Evolutionary conservation across 2,113 vertebrate species (phyloP).

Genomic region (Ammodytes dubius): DNA sequence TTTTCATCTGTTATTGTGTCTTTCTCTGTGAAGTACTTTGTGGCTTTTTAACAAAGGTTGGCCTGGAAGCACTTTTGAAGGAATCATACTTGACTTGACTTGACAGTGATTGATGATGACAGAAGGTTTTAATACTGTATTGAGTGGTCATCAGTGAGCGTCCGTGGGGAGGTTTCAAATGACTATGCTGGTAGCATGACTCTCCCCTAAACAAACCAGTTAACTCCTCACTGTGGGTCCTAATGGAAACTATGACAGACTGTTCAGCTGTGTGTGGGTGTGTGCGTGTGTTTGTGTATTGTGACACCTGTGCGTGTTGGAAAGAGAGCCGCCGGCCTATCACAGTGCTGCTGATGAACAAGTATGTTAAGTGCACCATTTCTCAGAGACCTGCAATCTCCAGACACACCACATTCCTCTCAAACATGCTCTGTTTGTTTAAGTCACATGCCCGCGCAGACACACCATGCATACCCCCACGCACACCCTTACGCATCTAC

Average conservation of each 20-base stretch:
- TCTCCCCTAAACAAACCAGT: constrained; percentile 17
- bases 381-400: constrained; percentile 57
- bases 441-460: constrained; percentile 29
- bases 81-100: constrained; percentile 10
- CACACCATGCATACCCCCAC: constrained; percentile 1
- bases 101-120: constrained; percentile 61
- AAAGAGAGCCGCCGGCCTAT: constrained; percentile 32
- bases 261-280: constrained; percentile 2
- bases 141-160: constrained; percentile 22
- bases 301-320: constrained; percentile 17
- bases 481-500: neutral
- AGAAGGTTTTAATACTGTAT: constrained; percentile 42
- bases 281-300: constrained; percentile 20
- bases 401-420: constrained; percentile 63
- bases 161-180: constrained; percentile 12
- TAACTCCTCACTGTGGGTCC: constrained; percentile 21
- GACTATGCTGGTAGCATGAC: constrained; percentile 24
- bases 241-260: constrained; percentile 48
- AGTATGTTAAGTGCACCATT: constrained; percentile 62
- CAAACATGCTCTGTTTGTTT: constrained; percentile 61
- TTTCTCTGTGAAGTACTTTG: constrained; percentile 18
- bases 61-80: constrained; percentile 29
- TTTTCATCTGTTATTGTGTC: constrained; percentile 26
- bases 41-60: neutral
- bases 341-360: constrained; percentile 57